Base-by-base conservation (phyloP, 2,888 invertebrate genomes). In the Tryphoninae sp. region DNA sequence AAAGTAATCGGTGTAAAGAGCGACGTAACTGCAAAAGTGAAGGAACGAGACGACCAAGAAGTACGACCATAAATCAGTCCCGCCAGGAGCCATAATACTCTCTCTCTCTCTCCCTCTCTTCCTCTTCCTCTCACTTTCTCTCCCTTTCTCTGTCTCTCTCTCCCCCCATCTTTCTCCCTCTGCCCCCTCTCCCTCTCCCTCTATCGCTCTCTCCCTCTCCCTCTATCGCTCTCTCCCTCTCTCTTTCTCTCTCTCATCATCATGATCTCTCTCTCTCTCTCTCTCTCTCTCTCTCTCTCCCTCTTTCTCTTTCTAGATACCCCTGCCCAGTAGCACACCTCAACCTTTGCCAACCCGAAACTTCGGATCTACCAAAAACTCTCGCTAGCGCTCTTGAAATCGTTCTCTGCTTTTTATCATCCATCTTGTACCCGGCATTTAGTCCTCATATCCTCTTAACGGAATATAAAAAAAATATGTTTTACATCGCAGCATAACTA, bases 31-130 rank as follows among this genome's bases (percentile, higher is more conserved):
- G 68, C 19, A 61, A 55, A 59, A 79, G 61, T 73, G 61, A 79
- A 67, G 68, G n/a, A 68, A 26, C 13, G 22, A 64, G 40, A 49
- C 59, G 51, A 64, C 40, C 33, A 75, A 80, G 80, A 75, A 75
- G 75, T 73, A 75, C 64, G 64, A 80, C 75, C 71, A 80, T 80
- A 75, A 80, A 80, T 80, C 80, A 79, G 75, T 59, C 69, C 80
- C 75, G 64, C 75, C 69, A 69, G 51, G 69, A 80, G 75, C 73
- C 73, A 67, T 64, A 65, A 33, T 69, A 33, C 58, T 65, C 42
- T 2, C 58, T 68, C 13, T 3, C 53, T 40, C 26, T 2, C 33
- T 9, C 16, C 55, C 33, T 33, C 33, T 33, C 33, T 33, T 6
- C 6, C 6, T 33, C 49, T 69, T 51, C 59, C 42, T 2, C 58